Evolutionary conservation across 1,140 invertebrate species (phyloP).

Genomic region (Atopsyche davidsoni): DNA sequence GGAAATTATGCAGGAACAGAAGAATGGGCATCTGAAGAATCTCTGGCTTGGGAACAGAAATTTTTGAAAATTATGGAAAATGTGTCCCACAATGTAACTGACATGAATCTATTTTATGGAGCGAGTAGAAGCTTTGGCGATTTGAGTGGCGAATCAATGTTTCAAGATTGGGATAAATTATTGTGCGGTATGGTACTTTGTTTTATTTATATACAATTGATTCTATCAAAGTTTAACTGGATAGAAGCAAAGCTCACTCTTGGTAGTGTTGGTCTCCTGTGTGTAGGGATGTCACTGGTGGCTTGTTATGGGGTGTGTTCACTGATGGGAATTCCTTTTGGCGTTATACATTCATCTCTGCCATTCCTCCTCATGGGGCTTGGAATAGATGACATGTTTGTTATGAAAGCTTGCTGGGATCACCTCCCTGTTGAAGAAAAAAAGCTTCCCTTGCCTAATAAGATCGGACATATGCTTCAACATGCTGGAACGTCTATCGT

Average conservation of each 20-base stretch:
- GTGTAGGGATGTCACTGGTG: slow-evolving; percentile 70
- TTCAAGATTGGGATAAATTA: slow-evolving; percentile 67
- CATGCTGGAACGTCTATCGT: slow-evolving; percentile 78
- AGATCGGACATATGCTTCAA: slow-evolving; percentile 63
- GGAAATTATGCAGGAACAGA: slow-evolving; percentile 66
- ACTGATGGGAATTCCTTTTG: slow-evolving; percentile 65
- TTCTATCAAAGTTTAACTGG: slow-evolving; percentile 68
- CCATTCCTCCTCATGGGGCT: slow-evolving; percentile 77
- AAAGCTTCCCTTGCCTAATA: slow-evolving; percentile 50
- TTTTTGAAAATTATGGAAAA: slow-evolving; percentile 51
- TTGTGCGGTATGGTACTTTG: slow-evolving; percentile 62
- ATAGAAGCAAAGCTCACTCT: slow-evolving; percentile 64
- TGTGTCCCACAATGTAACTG: slow-evolving; percentile 35
- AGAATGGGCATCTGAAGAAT: slow-evolving; percentile 62
- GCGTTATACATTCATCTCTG: slow-evolving; percentile 74
- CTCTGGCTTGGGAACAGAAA: slow-evolving; percentile 59
- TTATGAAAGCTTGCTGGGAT: slow-evolving; percentile 71
- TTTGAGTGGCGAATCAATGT: slow-evolving; percentile 59
- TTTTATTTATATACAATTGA: slow-evolving; percentile 66
- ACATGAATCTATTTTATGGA: slow-evolving; percentile 53
- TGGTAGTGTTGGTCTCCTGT: slow-evolving; percentile 60
- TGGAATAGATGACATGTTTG: slow-evolving; percentile 76
- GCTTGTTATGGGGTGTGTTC: slow-evolving; percentile 69
- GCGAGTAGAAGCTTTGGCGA: slow-evolving; percentile 69
- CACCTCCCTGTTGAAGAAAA: slow-evolving; percentile 48